phyloP scores from a whole-genome alignment of 1,140 invertebrate species.

The Ceratosolen solmsi region DNA sequence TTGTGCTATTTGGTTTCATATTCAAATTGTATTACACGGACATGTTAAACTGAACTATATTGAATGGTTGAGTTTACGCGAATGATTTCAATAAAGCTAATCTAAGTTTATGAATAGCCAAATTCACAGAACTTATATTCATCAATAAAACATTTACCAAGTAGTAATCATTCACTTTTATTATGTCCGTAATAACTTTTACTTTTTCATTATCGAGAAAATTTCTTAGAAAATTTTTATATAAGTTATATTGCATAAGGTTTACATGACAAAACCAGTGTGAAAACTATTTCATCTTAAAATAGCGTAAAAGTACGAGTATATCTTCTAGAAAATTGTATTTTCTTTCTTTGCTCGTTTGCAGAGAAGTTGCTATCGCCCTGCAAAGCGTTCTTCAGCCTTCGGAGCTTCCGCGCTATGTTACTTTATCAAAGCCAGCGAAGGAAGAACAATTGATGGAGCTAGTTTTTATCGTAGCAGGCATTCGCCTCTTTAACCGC shows the following conservation, averaged over 20 bases:
- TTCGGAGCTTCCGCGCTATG: constrained; percentile 79
- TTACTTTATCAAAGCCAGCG: constrained; percentile 74
- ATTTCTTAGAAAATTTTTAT: background rate
- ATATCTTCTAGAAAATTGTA: background rate
- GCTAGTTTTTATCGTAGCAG: constrained; percentile 76
- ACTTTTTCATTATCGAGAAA: background rate
- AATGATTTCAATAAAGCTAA: no score
- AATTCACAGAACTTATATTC: no score
- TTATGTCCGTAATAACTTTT: background rate
- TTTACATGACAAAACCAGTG: background rate
- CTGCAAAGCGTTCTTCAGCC: constrained; percentile 83
- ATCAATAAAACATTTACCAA: no score
- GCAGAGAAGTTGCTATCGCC: constrained; percentile 77
- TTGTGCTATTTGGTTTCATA: no score
- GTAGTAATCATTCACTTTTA: no score
- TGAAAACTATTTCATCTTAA: background rate
- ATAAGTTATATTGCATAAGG: background rate
- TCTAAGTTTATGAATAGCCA: no score
- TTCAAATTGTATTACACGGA: no score
- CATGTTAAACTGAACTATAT: no score
- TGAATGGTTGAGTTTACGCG: no score
- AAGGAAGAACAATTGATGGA: constrained; percentile 75
- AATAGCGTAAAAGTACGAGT: background rate
- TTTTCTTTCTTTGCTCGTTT: constrained; percentile 30
- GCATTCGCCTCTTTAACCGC: constrained; percentile 80